Conservation (phyloP, 92 coral and sea anemone species). For the Bergia puertoricense region DNA sequence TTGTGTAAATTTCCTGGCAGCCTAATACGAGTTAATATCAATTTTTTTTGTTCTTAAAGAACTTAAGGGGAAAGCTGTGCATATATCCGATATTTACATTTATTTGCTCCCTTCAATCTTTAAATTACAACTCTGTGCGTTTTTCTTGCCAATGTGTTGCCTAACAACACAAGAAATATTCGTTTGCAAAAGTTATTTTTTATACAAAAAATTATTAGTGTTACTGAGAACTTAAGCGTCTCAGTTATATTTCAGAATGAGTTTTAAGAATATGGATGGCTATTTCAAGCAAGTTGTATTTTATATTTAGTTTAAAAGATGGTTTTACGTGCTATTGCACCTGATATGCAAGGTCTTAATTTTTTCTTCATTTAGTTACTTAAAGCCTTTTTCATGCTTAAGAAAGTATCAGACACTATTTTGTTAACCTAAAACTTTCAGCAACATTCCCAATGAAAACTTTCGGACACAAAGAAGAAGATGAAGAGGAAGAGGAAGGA, state of each 20-base stretch:
- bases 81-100: conserved; percentile 30
- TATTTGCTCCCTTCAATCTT: conserved; percentile 3
- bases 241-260: not conserved
- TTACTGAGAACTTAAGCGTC: too few species aligned
- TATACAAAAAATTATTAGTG: not conserved
- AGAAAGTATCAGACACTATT: not conserved
- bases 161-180: conserved; percentile 3
- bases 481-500: too few species aligned
- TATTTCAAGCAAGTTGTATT: not conserved
- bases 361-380: not conserved
- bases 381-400: not conserved
- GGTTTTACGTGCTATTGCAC: not conserved
- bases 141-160: conserved; percentile 27
- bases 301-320: too few species aligned
- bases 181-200: not conserved
- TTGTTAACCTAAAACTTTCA: not conserved
- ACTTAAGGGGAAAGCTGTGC: conserved; percentile 38
- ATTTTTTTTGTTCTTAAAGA: conserved; percentile 37
- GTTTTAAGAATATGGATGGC: not conserved
- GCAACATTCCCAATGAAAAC: too few species aligned
- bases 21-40: conserved; percentile 46
- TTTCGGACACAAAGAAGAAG: too few species aligned
- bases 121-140: conserved; percentile 12
- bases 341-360: not conserved
- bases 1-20: conserved; percentile 29